Evolutionary conservation across 2,113 vertebrate genomes (phyloP).

Genomic region (Stigmatopora nigra): DNA sequence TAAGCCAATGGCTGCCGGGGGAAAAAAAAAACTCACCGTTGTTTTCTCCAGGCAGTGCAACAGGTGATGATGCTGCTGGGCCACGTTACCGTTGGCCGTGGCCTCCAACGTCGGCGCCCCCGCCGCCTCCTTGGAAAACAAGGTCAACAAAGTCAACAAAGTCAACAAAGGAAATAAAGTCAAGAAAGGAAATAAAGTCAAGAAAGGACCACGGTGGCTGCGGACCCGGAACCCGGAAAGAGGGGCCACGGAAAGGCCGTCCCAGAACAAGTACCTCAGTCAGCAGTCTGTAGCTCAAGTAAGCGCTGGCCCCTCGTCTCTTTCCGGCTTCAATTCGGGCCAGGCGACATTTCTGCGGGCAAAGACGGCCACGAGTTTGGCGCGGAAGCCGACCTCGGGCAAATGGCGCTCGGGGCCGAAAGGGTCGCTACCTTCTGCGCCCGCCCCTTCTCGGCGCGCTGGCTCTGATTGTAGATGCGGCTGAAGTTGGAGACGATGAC

Average conservation of each 20-base stretch:
- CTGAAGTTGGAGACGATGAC: conserved; percentile 99
- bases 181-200: too few relatives aligned
- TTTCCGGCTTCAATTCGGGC: conserved; percentile 82
- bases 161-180: too few relatives aligned
- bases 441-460: conserved; percentile 88
- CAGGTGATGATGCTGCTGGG: conserved; percentile 89
- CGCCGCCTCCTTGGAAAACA: conserved; percentile 78
- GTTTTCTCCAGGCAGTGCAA: conserved; percentile 96
- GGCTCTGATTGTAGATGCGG: conserved; percentile 96
- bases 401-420: too few relatives aligned
- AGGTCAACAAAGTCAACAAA: neutral
- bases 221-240: too few relatives aligned
- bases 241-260: conserved; percentile 17
- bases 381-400: too few relatives aligned
- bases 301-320: conserved; percentile 80
- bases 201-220: too few relatives aligned
- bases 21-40: conserved; percentile 90
- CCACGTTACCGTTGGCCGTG: conserved; percentile 79
- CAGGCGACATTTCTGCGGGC: conserved; percentile 83
- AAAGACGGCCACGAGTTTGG: conserved; percentile 52
- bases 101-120: conserved; percentile 81
- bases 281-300: conserved; percentile 89
- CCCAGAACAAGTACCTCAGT: conserved; percentile 74
- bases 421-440: conserved; percentile 97
- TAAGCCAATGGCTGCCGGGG: neutral